Evolutionary conservation across 2,797 vertebrate species (phyloP).

Genomic region (Ataeniobius toweri): DNA sequence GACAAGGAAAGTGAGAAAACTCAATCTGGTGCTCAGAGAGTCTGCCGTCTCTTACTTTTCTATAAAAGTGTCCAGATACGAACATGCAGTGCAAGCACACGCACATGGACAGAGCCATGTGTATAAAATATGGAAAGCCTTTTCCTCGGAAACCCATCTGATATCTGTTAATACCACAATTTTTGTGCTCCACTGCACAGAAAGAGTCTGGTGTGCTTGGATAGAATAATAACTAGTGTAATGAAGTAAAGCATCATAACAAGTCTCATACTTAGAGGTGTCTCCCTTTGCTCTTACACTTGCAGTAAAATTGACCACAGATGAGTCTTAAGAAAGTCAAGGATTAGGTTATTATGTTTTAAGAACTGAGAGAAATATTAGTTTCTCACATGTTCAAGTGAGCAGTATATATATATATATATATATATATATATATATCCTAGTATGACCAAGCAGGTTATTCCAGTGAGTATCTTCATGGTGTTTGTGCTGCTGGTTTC

Average conservation of each 20-base stretch:
- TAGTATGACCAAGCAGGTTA: not conserved
- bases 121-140: conserved; percentile 67
- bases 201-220: conserved; percentile 52
- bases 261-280: conserved; percentile 10
- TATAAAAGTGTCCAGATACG: conserved; percentile 12
- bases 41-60: conserved; percentile 2
- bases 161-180: conserved; percentile 81
- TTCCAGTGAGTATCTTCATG: conserved; percentile 4
- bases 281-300: conserved; percentile 8
- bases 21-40: conserved; percentile 31
- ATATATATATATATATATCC: not conserved
- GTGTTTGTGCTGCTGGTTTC: conserved; percentile 12
- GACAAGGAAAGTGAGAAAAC: conserved; percentile 40
- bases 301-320: not conserved
- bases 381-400: too few relatives aligned
- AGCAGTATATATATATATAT: not conserved
- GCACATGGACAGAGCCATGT: conserved; percentile 23
- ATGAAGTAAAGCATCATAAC: conserved; percentile 49
- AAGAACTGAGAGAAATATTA: not conserved
- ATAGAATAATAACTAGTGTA: conserved; percentile 67
- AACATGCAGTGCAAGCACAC: conserved; percentile 19
- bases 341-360: not conserved
- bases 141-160: conserved; percentile 74
- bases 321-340: not conserved
- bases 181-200: conserved; percentile 74